Evolutionary conservation across 2,113 vertebrate genomes (phyloP).

Genomic region (Perca fluviatilis): DNA sequence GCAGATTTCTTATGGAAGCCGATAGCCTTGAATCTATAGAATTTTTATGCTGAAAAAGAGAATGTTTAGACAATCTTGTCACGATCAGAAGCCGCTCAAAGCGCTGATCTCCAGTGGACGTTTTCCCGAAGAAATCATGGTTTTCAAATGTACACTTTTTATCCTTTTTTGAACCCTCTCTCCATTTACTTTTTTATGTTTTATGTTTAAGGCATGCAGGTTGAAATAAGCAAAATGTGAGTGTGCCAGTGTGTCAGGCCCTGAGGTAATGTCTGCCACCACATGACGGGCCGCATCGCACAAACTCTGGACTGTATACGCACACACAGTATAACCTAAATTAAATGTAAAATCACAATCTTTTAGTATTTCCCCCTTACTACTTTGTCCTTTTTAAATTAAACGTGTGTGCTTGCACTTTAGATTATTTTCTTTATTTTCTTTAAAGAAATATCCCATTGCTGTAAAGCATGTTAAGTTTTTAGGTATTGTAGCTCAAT

Average conservation of each 20-base stretch:
- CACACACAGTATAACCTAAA: not conserved
- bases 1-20: slow-evolving; percentile 79
- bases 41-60: slow-evolving; percentile 76
- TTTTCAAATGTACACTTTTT: slow-evolving; percentile 50
- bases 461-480: slow-evolving; percentile 57
- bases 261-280: slow-evolving; percentile 68
- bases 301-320: slow-evolving; percentile 44
- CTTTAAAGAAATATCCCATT: slow-evolving; percentile 50
- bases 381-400: slow-evolving; percentile 25
- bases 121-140: slow-evolving; percentile 58
- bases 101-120: slow-evolving; percentile 67
- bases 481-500: slow-evolving; percentile 48
- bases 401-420: slow-evolving; percentile 79
- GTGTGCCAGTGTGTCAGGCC: slow-evolving; percentile 61
- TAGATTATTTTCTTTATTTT: slow-evolving; percentile 59
- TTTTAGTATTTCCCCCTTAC: slow-evolving; percentile 35
- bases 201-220: slow-evolving; percentile 41
- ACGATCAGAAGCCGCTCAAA: slow-evolving; percentile 67
- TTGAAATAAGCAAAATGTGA: slow-evolving; percentile 45
- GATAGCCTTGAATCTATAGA: slow-evolving; percentile 81
- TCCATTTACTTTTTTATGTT: slow-evolving; percentile 6
- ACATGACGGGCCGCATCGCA: slow-evolving; percentile 74
- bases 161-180: not conserved
- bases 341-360: slow-evolving; percentile 44
- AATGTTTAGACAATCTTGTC: slow-evolving; percentile 88